Percentiles rank a stretch among this genome's conserved stretches.
Evolutionary conservation across 2,113 vertebrate species (phyloP).

Genomic region (Danio rerio): GRCz12tu NC_133193.1:25543001-25543500

Average conservation of each 20-base stretch:
- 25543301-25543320: not conserved
- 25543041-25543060: slow-evolving; percentile 71
- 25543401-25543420: no score
- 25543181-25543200: slow-evolving; percentile 60
- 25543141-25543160: slow-evolving; percentile 71
- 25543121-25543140: slow-evolving; percentile 73
- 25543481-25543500: no score
- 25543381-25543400: no score
- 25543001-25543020: slow-evolving; percentile 70
- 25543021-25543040: slow-evolving; percentile 70
- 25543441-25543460: no score
- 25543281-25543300: slow-evolving; percentile 30
- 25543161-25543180: slow-evolving; percentile 75
- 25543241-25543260: slow-evolving; percentile 43
- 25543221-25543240: slow-evolving; percentile 40
- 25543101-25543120: slow-evolving; percentile 70
- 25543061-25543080: slow-evolving; percentile 78
- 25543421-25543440: no score
- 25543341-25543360: no score
- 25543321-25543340: slow-evolving; percentile 7
- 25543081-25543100: slow-evolving; percentile 78
- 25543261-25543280: slow-evolving; percentile 21
- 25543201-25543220: slow-evolving; percentile 62
- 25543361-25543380: no score
- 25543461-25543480: no score